These are phyloP conservation scores for Matsumurasca onukii DNA, from an alignment of 1,140 invertebrate genomes.

Conservation along the genomic window DNA sequence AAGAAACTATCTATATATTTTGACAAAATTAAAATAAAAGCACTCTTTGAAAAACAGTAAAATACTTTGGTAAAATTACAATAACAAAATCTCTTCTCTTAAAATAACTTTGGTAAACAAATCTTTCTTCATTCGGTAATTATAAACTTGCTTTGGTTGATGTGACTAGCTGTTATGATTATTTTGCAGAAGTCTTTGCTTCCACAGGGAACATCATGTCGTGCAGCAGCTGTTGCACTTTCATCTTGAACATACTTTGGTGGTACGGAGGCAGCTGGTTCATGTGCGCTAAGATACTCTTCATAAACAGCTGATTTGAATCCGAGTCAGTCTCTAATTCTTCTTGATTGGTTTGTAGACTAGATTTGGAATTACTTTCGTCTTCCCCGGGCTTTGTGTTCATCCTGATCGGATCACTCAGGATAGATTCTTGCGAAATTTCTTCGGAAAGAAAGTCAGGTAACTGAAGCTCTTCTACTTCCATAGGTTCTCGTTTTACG, in stretches of 20 bases:
- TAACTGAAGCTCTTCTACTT: neutral
- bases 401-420: neutral
- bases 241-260: slow-evolving; percentile 19
- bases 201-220: slow-evolving; percentile 19
- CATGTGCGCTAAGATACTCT: slow-evolving; percentile 3
- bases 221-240: slow-evolving; percentile 10
- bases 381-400: neutral
- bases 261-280: neutral
- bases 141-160: neutral
- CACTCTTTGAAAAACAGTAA: too few relatives aligned
- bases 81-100: neutral
- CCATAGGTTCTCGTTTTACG: neutral
- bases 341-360: neutral
- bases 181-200: too few relatives aligned
- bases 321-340: neutral
- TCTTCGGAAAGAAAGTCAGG: neutral
- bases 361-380: neutral
- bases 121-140: slow-evolving; percentile 1
- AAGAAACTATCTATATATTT: neutral
- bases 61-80: neutral
- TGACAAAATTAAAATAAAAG: too few relatives aligned
- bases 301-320: slow-evolving; percentile 10
- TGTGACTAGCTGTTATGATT: too few relatives aligned
- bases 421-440: neutral
- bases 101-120: neutral